Conservation (phyloP, 2,113 vertebrate genomes). For the Picathartes gymnocephalus region DNA sequence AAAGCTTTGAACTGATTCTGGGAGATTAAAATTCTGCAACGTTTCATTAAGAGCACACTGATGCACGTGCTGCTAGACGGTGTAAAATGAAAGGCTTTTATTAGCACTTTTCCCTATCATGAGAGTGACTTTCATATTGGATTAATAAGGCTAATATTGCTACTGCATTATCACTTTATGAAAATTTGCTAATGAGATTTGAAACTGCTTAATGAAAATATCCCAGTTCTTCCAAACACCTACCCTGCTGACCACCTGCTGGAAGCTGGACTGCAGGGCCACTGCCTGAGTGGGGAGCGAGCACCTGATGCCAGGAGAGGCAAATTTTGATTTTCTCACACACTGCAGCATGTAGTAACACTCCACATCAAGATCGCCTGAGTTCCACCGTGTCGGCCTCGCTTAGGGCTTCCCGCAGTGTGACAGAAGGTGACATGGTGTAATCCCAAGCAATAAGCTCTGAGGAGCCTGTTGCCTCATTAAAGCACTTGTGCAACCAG, state of each 20-base stretch:
- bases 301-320: background rate
- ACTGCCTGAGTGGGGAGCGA: background rate
- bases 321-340: slow-evolving; percentile 8
- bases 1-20: background rate
- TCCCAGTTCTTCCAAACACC: slow-evolving; percentile 14
- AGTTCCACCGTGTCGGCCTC: background rate
- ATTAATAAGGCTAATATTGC: slow-evolving; percentile 44
- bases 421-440: background rate
- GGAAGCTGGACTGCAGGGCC: background rate
- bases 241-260: slow-evolving; percentile 17
- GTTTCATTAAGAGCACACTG: background rate
- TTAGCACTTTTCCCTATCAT: background rate
- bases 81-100: background rate
- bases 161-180: slow-evolving; percentile 20
- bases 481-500: background rate
- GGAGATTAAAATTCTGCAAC: background rate
- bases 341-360: background rate
- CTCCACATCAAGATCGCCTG: background rate
- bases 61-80: background rate
- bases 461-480: background rate
- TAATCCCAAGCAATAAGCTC: background rate
- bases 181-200: slow-evolving; percentile 56
- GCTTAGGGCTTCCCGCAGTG: background rate
- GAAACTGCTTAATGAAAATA: slow-evolving; percentile 47
- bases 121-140: slow-evolving; percentile 17